Conservation (phyloP, 2,113 vertebrate genomes). For the Coryphaenoides rupestris region DNA sequence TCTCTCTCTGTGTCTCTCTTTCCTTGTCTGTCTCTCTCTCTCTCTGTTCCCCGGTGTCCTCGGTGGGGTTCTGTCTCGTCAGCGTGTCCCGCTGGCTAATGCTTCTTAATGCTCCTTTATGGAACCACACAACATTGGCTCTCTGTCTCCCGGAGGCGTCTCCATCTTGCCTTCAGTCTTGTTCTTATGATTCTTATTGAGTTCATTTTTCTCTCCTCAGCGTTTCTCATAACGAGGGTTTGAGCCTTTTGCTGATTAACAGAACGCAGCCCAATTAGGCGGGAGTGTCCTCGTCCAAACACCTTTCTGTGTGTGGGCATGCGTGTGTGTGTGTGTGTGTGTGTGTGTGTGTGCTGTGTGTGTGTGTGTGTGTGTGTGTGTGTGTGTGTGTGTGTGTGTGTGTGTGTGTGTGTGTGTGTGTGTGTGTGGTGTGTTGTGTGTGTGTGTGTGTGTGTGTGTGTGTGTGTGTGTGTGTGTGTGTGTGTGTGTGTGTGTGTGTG, state of each 20-base stretch:
- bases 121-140: slow-evolving; percentile 59
- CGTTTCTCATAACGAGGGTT: slow-evolving; percentile 74
- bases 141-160: slow-evolving; percentile 62
- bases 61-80: neutral
- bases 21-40: neutral
- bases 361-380: no score
- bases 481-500: no score
- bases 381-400: neutral
- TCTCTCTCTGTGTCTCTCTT: neutral
- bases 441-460: no score
- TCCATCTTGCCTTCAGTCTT: slow-evolving; percentile 54
- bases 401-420: slow-evolving; percentile 8
- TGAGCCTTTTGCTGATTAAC: slow-evolving; percentile 68
- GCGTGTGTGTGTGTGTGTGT: neutral
- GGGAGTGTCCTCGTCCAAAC: slow-evolving; percentile 52
- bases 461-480: no score
- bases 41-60: neutral
- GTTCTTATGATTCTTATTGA: no score
- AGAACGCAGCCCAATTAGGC: slow-evolving; percentile 68
- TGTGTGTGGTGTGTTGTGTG: slow-evolving; percentile 58
- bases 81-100: neutral
- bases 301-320: slow-evolving; percentile 53
- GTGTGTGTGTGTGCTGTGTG: no score
- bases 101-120: slow-evolving; percentile 62
- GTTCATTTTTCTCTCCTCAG: slow-evolving; percentile 57